Percentiles rank a stretch among this genome's conserved stretches.
These are phyloP conservation scores for Drosophila paulistorum DNA, from an alignment of 1,140 invertebrate species.

Conservation along the genomic window DNA sequence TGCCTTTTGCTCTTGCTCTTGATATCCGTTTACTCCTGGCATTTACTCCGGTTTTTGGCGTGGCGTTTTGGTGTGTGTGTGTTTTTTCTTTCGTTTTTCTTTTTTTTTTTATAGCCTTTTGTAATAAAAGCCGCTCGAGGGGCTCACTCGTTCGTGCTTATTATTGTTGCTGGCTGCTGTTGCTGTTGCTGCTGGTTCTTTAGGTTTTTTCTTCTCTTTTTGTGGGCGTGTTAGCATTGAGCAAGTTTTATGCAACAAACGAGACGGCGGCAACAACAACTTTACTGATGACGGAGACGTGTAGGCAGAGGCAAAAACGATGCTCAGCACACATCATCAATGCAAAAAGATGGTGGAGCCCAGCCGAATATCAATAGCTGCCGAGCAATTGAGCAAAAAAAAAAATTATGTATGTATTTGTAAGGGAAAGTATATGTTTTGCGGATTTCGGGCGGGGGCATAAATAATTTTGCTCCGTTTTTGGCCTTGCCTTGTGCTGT, in stretches of 20 bases:
- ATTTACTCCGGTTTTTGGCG: constrained; percentile 55
- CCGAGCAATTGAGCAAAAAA: constrained; percentile 74
- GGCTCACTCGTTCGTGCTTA: constrained; percentile 46
- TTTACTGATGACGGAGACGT: constrained; percentile 20
- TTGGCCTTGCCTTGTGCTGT: constrained; percentile 38
- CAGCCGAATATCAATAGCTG: constrained; percentile 38
- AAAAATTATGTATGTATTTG: constrained; percentile 44
- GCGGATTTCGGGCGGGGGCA: constrained; percentile 49
- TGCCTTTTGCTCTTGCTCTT: constrained; percentile 15
- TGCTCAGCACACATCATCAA: constrained; percentile 10
- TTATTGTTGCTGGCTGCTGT: constrained; percentile 33
- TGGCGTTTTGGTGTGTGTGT: not conserved
- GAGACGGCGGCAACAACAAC: constrained; percentile 63
- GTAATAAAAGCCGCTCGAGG: constrained; percentile 75
- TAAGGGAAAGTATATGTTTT: constrained; percentile 57
- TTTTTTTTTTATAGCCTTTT: constrained; percentile 65
- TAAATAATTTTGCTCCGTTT: constrained; percentile 49
- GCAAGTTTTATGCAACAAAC: constrained; percentile 78
- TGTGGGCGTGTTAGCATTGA: constrained; percentile 75
- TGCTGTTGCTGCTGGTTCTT: constrained; percentile 32
- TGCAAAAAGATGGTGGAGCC: constrained; percentile 6
- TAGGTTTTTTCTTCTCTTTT: constrained; percentile 28
- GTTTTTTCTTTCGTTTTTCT: constrained; percentile 3
- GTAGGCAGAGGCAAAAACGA: not conserved
- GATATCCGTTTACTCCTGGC: constrained; percentile 58